Percentiles rank a stretch among this genome's conserved stretches.
These are phyloP conservation scores for Rhea pennata DNA, from an alignment of 2,113 vertebrate species.

Conservation along the genomic window DNA sequence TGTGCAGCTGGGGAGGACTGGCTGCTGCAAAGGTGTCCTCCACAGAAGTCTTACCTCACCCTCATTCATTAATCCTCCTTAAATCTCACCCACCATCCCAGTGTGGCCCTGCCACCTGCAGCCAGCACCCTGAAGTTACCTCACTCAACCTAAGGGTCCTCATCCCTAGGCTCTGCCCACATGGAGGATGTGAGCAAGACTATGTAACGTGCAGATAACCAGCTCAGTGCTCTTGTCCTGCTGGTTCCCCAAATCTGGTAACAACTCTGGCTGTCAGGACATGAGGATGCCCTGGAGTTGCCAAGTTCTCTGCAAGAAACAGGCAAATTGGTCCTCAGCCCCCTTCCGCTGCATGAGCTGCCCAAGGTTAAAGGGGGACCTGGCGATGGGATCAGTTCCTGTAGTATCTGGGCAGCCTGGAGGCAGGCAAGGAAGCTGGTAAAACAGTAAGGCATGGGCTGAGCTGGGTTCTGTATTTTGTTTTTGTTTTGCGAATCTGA, in stretches of 20 bases:
- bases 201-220: not conserved
- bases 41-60: not conserved
- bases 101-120: no score
- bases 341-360: accelerated
- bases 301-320: not conserved
- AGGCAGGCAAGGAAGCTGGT: not conserved
- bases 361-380: not conserved
- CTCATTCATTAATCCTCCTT: not conserved
- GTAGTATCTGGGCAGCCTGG: accelerated
- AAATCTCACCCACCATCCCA: not conserved
- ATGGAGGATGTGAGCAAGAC: not conserved
- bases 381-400: not conserved
- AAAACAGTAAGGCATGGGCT: not conserved
- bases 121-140: not conserved
- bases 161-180: accelerated
- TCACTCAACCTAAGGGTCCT: not conserved
- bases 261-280: not conserved
- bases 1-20: not conserved
- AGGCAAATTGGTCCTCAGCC: accelerated
- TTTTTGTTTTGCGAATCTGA: not conserved
- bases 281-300: not conserved
- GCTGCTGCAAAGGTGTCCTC: not conserved
- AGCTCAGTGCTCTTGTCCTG: not conserved
- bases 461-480: not conserved
- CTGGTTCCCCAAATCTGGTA: not conserved